Conservation (phyloP, 2,888 invertebrate genomes). For the Tryphoninae sp. region DNA sequence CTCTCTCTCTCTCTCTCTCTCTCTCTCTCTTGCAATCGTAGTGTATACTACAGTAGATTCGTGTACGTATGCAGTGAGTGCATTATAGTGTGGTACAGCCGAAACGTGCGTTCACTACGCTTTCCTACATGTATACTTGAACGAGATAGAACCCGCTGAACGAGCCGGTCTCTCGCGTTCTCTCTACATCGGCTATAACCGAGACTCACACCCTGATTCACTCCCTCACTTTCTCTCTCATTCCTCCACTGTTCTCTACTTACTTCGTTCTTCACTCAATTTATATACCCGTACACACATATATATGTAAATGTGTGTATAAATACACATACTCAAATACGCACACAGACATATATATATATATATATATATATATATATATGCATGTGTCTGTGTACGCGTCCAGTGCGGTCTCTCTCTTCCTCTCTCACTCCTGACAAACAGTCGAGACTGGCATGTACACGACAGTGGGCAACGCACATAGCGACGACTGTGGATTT, state of each 20-base stretch:
- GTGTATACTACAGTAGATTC: conserved; percentile 61
- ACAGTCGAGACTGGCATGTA: conserved; percentile 43
- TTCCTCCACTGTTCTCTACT: conserved; percentile 44
- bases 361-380: background rate
- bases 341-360: background rate
- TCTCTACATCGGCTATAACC: conserved; percentile 32
- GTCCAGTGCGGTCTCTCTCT: conserved; percentile 11
- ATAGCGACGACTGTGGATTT: conserved; percentile 52
- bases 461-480: conserved; percentile 41
- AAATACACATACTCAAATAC: background rate
- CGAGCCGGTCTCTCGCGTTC: conserved; percentile 28
- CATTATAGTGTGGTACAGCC: conserved; percentile 14
- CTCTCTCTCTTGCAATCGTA: conserved; percentile 26
- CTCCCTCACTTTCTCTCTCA: conserved; percentile 48
- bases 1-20: conserved; percentile 16
- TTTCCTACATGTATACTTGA: conserved; percentile 7
- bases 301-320: background rate
- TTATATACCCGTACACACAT: background rate
- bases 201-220: conserved; percentile 47
- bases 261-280: conserved; percentile 30
- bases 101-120: conserved; percentile 30
- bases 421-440: conserved; percentile 40
- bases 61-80: background rate
- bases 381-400: background rate
- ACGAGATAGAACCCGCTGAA: conserved; percentile 32